phyloP scores from a whole-genome alignment of 2,113 vertebrate species.

The Gambusia affinis region DNA sequence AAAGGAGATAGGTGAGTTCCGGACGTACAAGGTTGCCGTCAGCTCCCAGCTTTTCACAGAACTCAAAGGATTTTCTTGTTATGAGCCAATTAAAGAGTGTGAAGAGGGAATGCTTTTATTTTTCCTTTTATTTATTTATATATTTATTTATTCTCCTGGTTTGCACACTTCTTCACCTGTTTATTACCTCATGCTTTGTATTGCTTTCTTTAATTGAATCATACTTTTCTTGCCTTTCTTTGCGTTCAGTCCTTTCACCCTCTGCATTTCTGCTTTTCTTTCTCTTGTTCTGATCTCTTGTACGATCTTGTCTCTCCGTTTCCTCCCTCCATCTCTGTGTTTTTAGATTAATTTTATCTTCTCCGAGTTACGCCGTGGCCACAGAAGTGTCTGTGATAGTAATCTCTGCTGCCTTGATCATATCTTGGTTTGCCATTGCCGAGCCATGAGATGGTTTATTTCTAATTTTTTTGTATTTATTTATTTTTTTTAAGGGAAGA shows the following conservation, averaged over 20 bases:
- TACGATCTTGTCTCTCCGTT: neutral
- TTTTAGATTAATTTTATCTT: slow-evolving; percentile 53
- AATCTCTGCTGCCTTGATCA: slow-evolving; percentile 67
- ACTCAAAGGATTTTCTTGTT: slow-evolving; percentile 44
- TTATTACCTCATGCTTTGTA: neutral
- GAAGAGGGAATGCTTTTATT: slow-evolving; percentile 28
- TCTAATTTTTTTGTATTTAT: slow-evolving; percentile 36
- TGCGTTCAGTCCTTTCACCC: neutral
- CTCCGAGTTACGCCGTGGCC: slow-evolving; percentile 51
- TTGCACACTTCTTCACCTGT: neutral
- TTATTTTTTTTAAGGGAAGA: slow-evolving; percentile 34
- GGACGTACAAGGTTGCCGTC: slow-evolving; percentile 28
- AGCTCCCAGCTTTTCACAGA: slow-evolving; percentile 34
- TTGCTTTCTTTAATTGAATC: neutral
- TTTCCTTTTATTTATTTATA: neutral
- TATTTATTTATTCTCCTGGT: neutral
- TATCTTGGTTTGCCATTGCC: slow-evolving; percentile 57
- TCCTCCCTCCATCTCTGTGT: slow-evolving; percentile 9
- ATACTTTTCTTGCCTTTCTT: neutral
- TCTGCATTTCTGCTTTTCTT: neutral
- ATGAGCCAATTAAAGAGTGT: slow-evolving; percentile 53
- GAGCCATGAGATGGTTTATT: slow-evolving; percentile 67
- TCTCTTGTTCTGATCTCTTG: neutral
- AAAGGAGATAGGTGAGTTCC: slow-evolving; percentile 20
- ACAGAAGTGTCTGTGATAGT: slow-evolving; percentile 43